phyloP scores from a whole-genome alignment of 2,113 vertebrate species.

The Gadus chalcogrammus region DNA sequence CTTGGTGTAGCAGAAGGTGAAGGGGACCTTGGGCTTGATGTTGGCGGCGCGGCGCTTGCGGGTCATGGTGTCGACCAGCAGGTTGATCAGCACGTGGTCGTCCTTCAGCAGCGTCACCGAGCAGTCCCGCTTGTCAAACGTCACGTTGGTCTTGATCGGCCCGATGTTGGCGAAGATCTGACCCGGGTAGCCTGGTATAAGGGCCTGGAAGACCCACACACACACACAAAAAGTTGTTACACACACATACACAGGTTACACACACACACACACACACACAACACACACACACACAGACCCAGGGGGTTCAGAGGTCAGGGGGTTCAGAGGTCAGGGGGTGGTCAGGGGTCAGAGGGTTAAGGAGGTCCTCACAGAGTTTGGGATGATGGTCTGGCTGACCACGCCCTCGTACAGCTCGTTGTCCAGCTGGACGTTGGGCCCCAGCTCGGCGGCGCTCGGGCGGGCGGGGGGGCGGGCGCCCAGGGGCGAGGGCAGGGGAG shows the following conservation, averaged over 20 bases:
- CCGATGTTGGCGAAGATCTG: constrained; percentile 66
- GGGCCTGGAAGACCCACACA: constrained; percentile 15
- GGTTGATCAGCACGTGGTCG: constrained; percentile 64
- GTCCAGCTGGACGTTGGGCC: constrained; percentile 44
- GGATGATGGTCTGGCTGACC: constrained; percentile 61
- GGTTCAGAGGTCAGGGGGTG: no score
- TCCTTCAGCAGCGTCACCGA: constrained; percentile 61
- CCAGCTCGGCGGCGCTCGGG: neutral
- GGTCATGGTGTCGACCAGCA: constrained; percentile 40
- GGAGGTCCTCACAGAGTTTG: constrained; percentile 26
- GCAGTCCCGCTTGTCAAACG: constrained; percentile 53
- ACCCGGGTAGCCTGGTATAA: constrained; percentile 44
- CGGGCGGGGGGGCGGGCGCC: neutral
- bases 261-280: no score
- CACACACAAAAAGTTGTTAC: neutral
- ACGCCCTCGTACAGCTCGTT: constrained; percentile 59
- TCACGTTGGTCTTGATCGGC: constrained; percentile 54
- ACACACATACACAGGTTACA: no score
- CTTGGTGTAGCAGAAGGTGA: constrained; percentile 65
- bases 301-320: no score
- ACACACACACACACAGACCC: no score
- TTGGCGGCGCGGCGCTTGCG: constrained; percentile 52
- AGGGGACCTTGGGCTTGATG: constrained; percentile 65
- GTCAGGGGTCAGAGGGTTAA: no score
- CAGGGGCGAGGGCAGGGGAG: neutral